A percentile compares a stretch with the other conserved stretches of the same genome.
Evolutionary conservation across 2,888 invertebrate genomes (phyloP).

Genomic region (Troilus luridus): DNA sequence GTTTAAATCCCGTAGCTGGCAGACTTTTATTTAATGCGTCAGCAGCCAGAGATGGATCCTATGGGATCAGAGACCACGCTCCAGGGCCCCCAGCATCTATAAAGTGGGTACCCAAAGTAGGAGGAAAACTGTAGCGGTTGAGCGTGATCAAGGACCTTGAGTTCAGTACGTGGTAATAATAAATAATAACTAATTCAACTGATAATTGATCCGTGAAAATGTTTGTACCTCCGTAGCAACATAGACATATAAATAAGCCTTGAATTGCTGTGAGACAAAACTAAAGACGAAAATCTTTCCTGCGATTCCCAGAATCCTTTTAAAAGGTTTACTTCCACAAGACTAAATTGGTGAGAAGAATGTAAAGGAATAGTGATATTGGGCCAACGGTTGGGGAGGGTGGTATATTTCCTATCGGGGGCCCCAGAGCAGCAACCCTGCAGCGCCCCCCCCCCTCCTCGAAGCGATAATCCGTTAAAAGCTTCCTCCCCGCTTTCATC

Average conservation of each 20-base stretch:
- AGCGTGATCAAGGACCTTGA: too few species aligned
- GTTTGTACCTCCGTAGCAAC: not conserved
- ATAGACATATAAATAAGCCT: not conserved
- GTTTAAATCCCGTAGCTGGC: too few species aligned
- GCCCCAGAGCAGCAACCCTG: not conserved
- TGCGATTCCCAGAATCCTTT: not conserved
- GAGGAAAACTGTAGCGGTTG: too few species aligned
- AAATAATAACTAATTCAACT: too few species aligned
- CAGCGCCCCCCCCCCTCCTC: not conserved
- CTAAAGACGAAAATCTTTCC: not conserved
- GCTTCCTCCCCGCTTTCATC: conserved; percentile 10
- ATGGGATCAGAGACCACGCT: too few species aligned
- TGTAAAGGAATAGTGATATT: conserved; percentile 26
- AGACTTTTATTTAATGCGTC: too few species aligned
- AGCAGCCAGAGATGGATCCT: too few species aligned
- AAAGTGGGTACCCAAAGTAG: too few species aligned
- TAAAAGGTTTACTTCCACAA: conserved; percentile 30
- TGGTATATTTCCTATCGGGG: conserved; percentile 18
- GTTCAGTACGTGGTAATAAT: too few species aligned
- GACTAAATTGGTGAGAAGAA: conserved; percentile 20
- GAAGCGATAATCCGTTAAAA: conserved; percentile 46
- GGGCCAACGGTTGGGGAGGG: not conserved
- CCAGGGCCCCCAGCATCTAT: too few species aligned
- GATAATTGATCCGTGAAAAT: too few species aligned
- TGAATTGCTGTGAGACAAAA: not conserved